Evolutionary conservation across 1,140 invertebrate species (phyloP), one percentile per base, ranked within the genome.

Genomic region (Sitophilus oryzae): DNA sequence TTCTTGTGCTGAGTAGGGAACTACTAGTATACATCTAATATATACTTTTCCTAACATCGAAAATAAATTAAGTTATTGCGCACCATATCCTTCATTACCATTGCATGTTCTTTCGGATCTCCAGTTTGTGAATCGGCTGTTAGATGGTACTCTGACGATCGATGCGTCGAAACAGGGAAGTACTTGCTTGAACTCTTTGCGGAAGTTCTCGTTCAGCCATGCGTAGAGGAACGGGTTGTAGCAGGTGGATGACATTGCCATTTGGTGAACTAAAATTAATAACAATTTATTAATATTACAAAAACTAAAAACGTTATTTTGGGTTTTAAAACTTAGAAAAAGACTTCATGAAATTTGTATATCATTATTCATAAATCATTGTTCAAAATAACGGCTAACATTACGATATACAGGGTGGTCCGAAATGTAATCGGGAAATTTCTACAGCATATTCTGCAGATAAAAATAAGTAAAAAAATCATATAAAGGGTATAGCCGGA

Each of bases 121-220:
- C 61, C 71, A 73, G 37, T 70, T 72, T 11, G 70, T 71, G 51
- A 77, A 62, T 50, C 76, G 35, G 66, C 63, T 58, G 65, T 70
- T 56, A 25, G 74, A 76, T 8, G 75, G 71, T 60, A 76, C 74
- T 11, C 61, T 59, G 9, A 69, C 62, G 66, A 59, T 54, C 16
- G 75, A 76, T 3, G 74, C 71, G 64, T 78, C 77, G 56, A 88
- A 88, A 72, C 85, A 89, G 1, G 87, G 86, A 44, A 90, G 70
- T 0, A 89, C 85, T 72, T 88, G 79, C 57, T 93, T 92, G 67
- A 98, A 97, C 70, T 97, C 93, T 72, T 97, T 96, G 37, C 92
- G 82, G 70, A 98, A 98, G 72, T 95, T 96, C 60, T 97, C 94
- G 72, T 98, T 98, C 67, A 98, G 82, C 93, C 94, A 98, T 14